Percentiles rank a stretch among this genome's conserved stretches.
phyloP scores from a whole-genome alignment of 2,888 invertebrate species.

The Tenthredo distinguenda region DNA sequence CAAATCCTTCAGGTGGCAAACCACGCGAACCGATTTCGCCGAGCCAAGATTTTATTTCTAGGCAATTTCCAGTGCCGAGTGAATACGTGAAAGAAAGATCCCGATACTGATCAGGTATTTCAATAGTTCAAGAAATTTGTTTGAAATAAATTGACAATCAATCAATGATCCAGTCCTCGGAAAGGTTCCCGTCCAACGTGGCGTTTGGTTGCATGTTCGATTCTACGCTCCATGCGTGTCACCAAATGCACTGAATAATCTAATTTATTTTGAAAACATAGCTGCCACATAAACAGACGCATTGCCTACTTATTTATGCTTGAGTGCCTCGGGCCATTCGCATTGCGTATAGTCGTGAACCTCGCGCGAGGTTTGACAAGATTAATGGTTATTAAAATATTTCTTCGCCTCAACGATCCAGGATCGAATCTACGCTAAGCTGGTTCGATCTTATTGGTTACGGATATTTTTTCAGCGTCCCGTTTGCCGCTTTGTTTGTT shows the following conservation, averaged over 20 bases:
- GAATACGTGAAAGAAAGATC: not conserved
- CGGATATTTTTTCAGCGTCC: constrained; percentile 41
- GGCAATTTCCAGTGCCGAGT: not conserved
- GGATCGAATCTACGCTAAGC: constrained; percentile 35
- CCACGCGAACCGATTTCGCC: not conserved
- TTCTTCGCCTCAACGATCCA: constrained; percentile 39
- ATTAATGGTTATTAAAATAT: constrained; percentile 70
- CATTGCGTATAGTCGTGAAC: constrained; percentile 57
- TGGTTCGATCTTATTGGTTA: constrained; percentile 44
- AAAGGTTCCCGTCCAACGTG: not conserved
- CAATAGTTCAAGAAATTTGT: not conserved
- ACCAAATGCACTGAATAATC: constrained; percentile 44
- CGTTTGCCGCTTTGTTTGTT: constrained; percentile 32
- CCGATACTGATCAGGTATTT: not conserved
- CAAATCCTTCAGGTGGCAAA: not conserved
- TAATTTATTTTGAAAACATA: constrained; percentile 36
- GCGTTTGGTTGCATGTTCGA: constrained; percentile 16
- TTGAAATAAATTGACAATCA: not conserved
- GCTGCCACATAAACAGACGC: constrained; percentile 43
- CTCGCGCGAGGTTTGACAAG: constrained; percentile 57
- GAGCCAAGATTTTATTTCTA: not conserved
- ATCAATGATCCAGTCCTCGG: not conserved
- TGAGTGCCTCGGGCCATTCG: constrained; percentile 61
- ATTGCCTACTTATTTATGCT: constrained; percentile 57
- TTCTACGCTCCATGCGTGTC: not conserved